Evolutionary conservation across 2,113 vertebrate genomes (phyloP).

Genomic region (Xiphias gladius): DNA sequence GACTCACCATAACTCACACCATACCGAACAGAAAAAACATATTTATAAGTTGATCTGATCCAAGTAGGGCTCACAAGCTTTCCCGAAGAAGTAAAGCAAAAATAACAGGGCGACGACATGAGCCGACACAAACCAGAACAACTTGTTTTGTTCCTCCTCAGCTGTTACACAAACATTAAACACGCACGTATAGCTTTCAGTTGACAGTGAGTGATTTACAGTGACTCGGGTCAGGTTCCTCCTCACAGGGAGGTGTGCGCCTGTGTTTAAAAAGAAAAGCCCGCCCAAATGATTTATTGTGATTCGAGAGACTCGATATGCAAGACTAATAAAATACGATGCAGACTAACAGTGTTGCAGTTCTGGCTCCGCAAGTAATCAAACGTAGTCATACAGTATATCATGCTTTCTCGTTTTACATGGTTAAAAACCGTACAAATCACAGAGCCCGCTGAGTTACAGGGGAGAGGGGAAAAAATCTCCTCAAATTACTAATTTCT

Average conservation of each 20-base stretch:
- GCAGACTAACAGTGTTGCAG: not conserved
- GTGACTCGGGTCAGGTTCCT: conserved; percentile 24
- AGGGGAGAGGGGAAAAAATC: too few relatives aligned
- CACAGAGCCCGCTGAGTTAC: too few relatives aligned
- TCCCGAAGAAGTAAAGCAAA: accelerated
- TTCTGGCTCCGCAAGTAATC: not conserved
- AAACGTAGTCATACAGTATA: not conserved
- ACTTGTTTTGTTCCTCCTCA: conserved; percentile 54
- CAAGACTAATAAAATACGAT: conserved; percentile 4
- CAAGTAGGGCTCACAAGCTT: not conserved
- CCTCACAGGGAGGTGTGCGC: not conserved
- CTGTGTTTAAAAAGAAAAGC: not conserved
- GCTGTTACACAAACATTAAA: conserved; percentile 39
- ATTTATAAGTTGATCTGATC: not conserved
- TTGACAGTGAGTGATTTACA: conserved; percentile 22
- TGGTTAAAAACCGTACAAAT: not conserved
- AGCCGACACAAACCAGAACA: conserved; percentile 47
- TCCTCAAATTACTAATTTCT: too few relatives aligned
- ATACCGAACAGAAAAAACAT: not conserved
- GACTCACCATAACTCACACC: conserved; percentile 45
- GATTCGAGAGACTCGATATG: not conserved
- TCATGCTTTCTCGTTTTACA: too few relatives aligned
- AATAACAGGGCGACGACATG: not conserved
- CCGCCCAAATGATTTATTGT: not conserved
- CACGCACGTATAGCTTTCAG: accelerated